These are phyloP conservation scores for Trinectes maculatus DNA, from an alignment of 2,113 vertebrate genomes.

Conservation along the genomic window DNA sequence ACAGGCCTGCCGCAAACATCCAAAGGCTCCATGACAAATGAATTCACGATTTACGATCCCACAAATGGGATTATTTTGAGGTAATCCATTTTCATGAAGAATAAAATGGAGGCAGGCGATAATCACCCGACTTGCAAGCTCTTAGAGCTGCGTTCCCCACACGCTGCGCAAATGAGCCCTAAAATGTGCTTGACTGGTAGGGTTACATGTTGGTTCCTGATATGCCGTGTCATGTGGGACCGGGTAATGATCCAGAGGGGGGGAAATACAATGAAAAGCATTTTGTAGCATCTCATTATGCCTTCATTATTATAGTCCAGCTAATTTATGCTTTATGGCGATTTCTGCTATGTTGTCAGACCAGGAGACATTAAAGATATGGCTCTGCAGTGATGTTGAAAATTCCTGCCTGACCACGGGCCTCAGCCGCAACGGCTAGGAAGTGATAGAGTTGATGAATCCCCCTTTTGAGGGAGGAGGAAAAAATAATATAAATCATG, in stretches of 20 bases:
- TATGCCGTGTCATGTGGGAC: slow-evolving; percentile 58
- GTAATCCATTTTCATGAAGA: slow-evolving; percentile 60
- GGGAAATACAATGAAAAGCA: slow-evolving; percentile 55
- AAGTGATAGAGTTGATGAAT: slow-evolving; percentile 36
- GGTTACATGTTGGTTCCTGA: slow-evolving; percentile 54
- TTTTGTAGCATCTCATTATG: slow-evolving; percentile 64
- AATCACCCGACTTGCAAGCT: slow-evolving; percentile 58
- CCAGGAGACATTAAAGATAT: slow-evolving; percentile 21
- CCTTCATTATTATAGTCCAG: slow-evolving; percentile 55
- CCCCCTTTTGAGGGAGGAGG: slow-evolving; percentile 18
- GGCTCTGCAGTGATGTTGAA: slow-evolving; percentile 35
- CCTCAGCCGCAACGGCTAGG: slow-evolving; percentile 41
- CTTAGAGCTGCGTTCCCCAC: slow-evolving; percentile 61
- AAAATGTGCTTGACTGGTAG: slow-evolving; percentile 67
- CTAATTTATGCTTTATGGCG: slow-evolving; percentile 47
- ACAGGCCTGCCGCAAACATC: slow-evolving; percentile 43
- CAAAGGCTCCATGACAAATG: slow-evolving; percentile 41
- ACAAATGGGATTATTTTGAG: slow-evolving; percentile 74
- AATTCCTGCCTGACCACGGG: slow-evolving; percentile 29
- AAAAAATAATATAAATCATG: slow-evolving; percentile 52
- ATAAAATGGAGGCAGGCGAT: slow-evolving; percentile 55
- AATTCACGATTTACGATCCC: slow-evolving; percentile 62
- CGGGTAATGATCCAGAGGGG: slow-evolving; percentile 67
- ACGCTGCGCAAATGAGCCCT: slow-evolving; percentile 69
- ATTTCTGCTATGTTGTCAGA: slow-evolving; percentile 25